These are phyloP conservation scores for Fragum fragum DNA, from an alignment of 2,888 invertebrate species.

Conservation along the genomic window DNA sequence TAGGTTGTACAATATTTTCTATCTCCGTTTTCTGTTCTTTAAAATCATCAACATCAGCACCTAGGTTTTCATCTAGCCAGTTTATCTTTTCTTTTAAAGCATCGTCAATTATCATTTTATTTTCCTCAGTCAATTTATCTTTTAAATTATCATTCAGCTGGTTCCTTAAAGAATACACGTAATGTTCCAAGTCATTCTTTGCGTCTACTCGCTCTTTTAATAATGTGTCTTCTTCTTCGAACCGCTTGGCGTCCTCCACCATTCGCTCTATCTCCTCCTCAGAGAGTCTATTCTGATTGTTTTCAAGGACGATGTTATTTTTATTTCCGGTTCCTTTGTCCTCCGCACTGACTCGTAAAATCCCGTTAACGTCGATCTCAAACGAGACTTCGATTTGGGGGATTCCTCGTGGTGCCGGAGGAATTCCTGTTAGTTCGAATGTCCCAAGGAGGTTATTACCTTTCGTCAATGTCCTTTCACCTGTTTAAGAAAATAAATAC, in stretches of 20 bases:
- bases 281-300: slow-evolving; percentile 98
- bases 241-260: slow-evolving; percentile 99
- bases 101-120: slow-evolving; percentile 96
- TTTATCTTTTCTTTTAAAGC: slow-evolving; percentile 98
- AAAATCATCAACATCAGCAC: slow-evolving; percentile 96
- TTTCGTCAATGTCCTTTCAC: slow-evolving; percentile 99
- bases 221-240: slow-evolving; percentile 99
- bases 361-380: slow-evolving; percentile 88
- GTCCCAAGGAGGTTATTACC: slow-evolving; percentile 99
- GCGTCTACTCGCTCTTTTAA: slow-evolving; percentile 94
- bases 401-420: slow-evolving; percentile 90
- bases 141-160: slow-evolving; percentile 99
- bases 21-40: slow-evolving; percentile 97
- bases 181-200: slow-evolving; percentile 97
- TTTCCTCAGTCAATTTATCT: slow-evolving; percentile 94
- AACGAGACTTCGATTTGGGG: slow-evolving; percentile 88
- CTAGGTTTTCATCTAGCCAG: slow-evolving; percentile 98
- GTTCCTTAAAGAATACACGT: slow-evolving; percentile 98
- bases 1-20: slow-evolving; percentile 98
- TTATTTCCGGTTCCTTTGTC: slow-evolving; percentile 99
- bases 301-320: slow-evolving; percentile 99
- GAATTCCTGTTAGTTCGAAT: slow-evolving; percentile 98
- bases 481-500: neutral
- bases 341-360: slow-evolving; percentile 93
- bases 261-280: slow-evolving; percentile 99